Evolutionary conservation across 53 echinoderm and acorn worm genomes (phyloP).

Genomic region (Echinometra lucunter): DNA sequence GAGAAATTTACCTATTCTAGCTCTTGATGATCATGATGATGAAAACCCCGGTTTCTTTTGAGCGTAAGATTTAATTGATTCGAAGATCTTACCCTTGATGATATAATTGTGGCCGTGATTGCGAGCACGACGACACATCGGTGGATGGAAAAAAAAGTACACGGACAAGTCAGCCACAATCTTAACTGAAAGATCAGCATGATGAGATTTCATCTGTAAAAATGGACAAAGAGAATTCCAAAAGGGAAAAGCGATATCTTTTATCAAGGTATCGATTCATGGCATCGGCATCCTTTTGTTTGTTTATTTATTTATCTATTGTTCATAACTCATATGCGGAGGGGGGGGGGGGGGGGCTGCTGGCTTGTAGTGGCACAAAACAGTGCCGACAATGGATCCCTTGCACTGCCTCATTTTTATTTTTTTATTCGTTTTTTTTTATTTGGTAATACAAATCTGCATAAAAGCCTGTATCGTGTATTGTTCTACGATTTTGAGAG

Average conservation of each 20-base stretch:
- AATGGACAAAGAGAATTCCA: neutral
- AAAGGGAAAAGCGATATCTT: neutral
- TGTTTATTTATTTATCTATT: no score
- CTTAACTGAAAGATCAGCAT: neutral
- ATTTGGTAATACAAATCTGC: no score
- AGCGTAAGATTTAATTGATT: slow-evolving; percentile 66
- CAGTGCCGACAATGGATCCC: no score
- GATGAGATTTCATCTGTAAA: neutral
- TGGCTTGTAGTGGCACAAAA: no score
- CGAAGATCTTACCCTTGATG: neutral
- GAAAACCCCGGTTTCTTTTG: slow-evolving; percentile 50
- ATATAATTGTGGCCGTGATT: slow-evolving; percentile 10
- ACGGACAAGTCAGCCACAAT: neutral
- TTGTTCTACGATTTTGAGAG: no score
- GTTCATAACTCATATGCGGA: no score
- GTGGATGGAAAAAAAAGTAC: neutral
- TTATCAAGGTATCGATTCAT: neutral
- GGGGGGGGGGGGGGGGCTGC: no score
- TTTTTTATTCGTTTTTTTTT: no score
- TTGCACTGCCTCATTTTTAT: no score
- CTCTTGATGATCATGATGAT: neutral
- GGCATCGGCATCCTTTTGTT: neutral
- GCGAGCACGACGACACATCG: neutral
- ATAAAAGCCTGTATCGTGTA: no score
- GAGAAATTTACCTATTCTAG: neutral